phyloP scores from a whole-genome alignment of 2,113 vertebrate species.

The Ailurus styani region DNA sequence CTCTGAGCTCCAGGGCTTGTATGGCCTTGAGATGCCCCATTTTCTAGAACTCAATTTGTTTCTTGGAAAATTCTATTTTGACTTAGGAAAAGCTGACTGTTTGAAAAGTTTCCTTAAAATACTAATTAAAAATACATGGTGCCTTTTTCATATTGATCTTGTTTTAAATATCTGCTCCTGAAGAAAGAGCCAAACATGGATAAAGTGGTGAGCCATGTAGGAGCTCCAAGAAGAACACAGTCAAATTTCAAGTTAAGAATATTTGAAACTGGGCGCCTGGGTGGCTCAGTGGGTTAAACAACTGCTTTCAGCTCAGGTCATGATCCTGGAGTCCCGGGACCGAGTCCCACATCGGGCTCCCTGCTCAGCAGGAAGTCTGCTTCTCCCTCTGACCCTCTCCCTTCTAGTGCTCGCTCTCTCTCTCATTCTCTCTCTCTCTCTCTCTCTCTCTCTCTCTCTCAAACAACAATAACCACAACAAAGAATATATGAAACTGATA shows the following conservation, averaged over 20 bases:
- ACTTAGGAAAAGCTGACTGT: neutral
- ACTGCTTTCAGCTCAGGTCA: too few relatives aligned
- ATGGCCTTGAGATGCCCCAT: neutral
- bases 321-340: too few relatives aligned
- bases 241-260: neutral
- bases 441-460: too few relatives aligned
- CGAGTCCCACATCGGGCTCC: too few relatives aligned
- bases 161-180: neutral
- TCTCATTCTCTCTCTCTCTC: too few relatives aligned
- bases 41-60: slow-evolving; percentile 39
- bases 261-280: too few relatives aligned
- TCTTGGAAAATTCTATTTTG: neutral
- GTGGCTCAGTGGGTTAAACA: too few relatives aligned
- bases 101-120: neutral
- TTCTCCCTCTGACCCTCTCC: too few relatives aligned
- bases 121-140: neutral
- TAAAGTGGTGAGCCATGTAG: neutral
- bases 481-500: neutral
- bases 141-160: neutral
- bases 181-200: neutral
- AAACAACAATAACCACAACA: too few relatives aligned
- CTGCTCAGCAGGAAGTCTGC: too few relatives aligned
- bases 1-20: neutral
- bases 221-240: neutral
- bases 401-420: too few relatives aligned